phyloP scores from a whole-genome alignment of 2,797 vertebrate species.

The Muscicapa striata region DNA sequence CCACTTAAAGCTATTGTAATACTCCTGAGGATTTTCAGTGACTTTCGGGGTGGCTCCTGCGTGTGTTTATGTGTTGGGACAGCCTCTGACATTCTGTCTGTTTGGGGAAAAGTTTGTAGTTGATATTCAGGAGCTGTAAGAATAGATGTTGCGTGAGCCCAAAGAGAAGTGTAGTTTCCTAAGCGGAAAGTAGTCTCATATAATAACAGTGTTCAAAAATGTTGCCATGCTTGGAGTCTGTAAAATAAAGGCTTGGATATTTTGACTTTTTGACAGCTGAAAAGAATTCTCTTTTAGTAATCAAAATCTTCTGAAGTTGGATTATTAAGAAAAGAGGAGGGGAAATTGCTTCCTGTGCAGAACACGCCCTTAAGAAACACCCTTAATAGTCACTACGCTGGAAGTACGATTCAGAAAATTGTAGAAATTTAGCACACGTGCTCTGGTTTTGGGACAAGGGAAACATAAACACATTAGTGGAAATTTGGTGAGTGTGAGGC shows the following conservation, averaged over 20 bases:
- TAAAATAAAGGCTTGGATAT: neutral
- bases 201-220: neutral
- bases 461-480: neutral
- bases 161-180: neutral
- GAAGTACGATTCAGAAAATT: neutral
- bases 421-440: fast-evolving
- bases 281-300: neutral
- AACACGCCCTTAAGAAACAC: neutral
- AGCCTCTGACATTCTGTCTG: neutral
- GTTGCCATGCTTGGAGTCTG: neutral
- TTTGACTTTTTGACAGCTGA: neutral
- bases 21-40: neutral
- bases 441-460: neutral
- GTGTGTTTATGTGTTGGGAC: neutral
- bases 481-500: neutral
- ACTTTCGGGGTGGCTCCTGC: neutral
- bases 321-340: neutral
- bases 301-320: neutral
- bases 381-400: fast-evolving
- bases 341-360: neutral
- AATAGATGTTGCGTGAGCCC: neutral
- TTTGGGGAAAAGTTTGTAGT: neutral
- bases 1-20: neutral
- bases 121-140: neutral
- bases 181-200: neutral